Evolutionary conservation across 2,113 vertebrate species (phyloP), one percentile per base, ranked within the genome.

Genomic region (Scartelaos histophorus): DNA sequence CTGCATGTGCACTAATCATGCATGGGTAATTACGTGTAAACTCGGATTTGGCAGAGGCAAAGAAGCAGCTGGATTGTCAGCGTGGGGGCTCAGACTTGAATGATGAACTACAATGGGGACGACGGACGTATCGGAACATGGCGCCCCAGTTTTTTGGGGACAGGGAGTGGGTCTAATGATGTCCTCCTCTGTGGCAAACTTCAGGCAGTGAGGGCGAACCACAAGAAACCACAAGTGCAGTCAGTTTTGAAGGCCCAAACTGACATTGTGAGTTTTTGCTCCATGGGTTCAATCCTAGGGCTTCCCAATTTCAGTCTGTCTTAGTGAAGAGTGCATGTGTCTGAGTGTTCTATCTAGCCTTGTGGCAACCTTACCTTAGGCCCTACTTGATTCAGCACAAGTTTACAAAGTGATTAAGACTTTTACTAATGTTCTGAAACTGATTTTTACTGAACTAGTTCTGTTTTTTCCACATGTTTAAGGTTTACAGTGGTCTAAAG

Each of bases 1-100:
- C 5, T 67, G 71, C 81, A 74, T 62, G 43, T 75, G 76, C 49
- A 38, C 68, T 78, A 78, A 77, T 83, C 78, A 51, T 73, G 79
- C 81, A 71, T 73, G 70, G 72, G 81, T 87, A 82, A 90, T 84
- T 84, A 84, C 67, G 71, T 84, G 75, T 75, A 75, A 79, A 84
- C 78, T 75, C 61, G 74, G 68, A 77, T 78, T 85, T 87, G 82
- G 78, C 80, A 80, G 54, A 71, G 34, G 61, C 38, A 70, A 70
- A 64, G 47, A 83, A 70, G 78, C 81, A 87, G 74, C 73, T 67
- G 17, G 66, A 72, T 67, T 65, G 74, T 79, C 16, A 13, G 74
- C 78, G 76, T 64, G 69, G 75, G 79, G 73, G 60, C 66, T 73
- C 73, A 16, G 66, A 35, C 68, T 49, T 64, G 82, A 71, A 56